Evolutionary conservation across 2,888 invertebrate species (phyloP).

Genomic region (Sarcophaga rosellei): DNA sequence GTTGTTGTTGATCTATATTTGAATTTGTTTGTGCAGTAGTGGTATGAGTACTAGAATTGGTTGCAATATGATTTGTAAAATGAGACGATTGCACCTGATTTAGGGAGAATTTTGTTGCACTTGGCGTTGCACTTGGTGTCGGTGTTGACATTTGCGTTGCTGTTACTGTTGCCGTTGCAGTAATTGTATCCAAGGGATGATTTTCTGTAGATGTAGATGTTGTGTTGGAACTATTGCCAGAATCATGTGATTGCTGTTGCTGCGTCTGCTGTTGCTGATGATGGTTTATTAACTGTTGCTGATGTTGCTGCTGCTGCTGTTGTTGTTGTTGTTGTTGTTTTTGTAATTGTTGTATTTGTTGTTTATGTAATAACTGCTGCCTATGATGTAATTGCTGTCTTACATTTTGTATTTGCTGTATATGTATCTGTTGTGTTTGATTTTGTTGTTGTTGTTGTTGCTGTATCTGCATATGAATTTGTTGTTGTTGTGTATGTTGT

Average conservation of each 20-base stretch:
- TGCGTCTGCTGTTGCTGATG: constrained; percentile 29
- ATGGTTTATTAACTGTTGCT: constrained; percentile 8
- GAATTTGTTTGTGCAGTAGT: constrained; percentile 30
- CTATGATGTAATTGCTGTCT: constrained; percentile 43
- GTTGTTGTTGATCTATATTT: constrained; percentile 37
- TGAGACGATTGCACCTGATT: constrained; percentile 43
- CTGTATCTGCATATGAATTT: constrained; percentile 51
- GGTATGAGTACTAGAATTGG: constrained; percentile 7
- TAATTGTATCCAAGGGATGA: constrained; percentile 77
- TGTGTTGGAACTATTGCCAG: constrained; percentile 80
- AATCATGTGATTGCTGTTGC: constrained; percentile 67
- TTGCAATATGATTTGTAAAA: constrained; percentile 5
- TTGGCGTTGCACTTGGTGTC: constrained; percentile 60
- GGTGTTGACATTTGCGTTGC: constrained; percentile 33
- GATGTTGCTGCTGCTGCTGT: constrained; percentile 35
- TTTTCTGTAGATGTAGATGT: constrained; percentile 80
- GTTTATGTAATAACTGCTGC: constrained; percentile 52
- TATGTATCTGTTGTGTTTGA: constrained; percentile 52
- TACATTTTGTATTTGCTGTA: constrained; percentile 50
- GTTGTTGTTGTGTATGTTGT: constrained; percentile 49
- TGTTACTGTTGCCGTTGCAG: constrained; percentile 64
- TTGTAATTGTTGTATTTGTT: constrained; percentile 50
- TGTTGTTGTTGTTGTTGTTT: constrained; percentile 47
- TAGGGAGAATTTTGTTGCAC: constrained; percentile 67
- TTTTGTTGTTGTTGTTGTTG: constrained; percentile 40